These are phyloP conservation scores for Penaeus japonicus DNA, from an alignment of 1,140 invertebrate genomes.

Conservation along the genomic window DNA sequence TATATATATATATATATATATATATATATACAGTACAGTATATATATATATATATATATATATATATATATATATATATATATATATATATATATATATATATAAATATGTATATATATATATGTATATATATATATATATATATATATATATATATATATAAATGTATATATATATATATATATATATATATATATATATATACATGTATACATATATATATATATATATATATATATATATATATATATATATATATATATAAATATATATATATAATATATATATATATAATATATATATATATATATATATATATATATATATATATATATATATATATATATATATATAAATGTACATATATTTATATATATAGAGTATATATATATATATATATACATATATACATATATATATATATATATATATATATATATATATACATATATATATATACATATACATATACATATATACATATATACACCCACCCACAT, in stretches of 20 bases:
- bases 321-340: background rate
- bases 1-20: no score
- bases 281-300: background rate
- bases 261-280: background rate
- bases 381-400: no score
- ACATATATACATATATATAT: background rate
- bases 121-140: no score
- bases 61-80: background rate
- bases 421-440: background rate
- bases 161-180: no score
- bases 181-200: background rate
- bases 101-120: no score
- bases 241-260: background rate
- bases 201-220: background rate
- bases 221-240: slow-evolving; percentile 21
- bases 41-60: background rate
- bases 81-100: no score
- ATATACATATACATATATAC: background rate
- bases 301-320: background rate
- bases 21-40: no score
- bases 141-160: no score
- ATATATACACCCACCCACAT: background rate
- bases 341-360: background rate
- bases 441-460: background rate
- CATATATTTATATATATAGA: no score